phyloP scores from a whole-genome alignment of 2,113 vertebrate genomes.

The Neotragus moschatus region DNA sequence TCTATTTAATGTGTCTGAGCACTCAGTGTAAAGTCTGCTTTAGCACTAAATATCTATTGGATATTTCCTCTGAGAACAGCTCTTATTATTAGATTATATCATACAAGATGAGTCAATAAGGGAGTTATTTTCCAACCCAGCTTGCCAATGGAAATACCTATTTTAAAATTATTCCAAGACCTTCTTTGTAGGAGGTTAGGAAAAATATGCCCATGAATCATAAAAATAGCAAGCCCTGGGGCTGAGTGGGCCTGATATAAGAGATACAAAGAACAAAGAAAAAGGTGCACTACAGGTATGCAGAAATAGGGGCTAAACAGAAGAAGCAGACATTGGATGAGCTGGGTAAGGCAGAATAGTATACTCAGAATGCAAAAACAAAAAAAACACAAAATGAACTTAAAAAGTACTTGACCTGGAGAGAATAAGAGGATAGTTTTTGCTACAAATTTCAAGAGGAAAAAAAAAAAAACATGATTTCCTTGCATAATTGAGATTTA shows the following conservation, averaged over 20 bases:
- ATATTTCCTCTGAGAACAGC: constrained; percentile 78
- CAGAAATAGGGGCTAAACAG: constrained; percentile 73
- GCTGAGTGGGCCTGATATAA: constrained; percentile 69
- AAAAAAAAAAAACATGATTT: constrained; percentile 30
- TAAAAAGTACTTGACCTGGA: not conserved
- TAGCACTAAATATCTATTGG: constrained; percentile 76
- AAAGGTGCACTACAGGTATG: constrained; percentile 79
- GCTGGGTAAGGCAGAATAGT: constrained; percentile 46
- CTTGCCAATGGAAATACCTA: constrained; percentile 81
- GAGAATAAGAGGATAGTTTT: not conserved
- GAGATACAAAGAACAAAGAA: constrained; percentile 77
- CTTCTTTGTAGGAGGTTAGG: constrained; percentile 76
- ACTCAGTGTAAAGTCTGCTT: constrained; percentile 74
- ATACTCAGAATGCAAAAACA: constrained; percentile 69
- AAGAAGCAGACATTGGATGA: constrained; percentile 55
- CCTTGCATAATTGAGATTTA: not conserved
- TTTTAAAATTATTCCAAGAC: constrained; percentile 82
- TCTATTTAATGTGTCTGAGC: constrained; percentile 75
- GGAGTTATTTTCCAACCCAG: constrained; percentile 74
- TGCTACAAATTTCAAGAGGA: not conserved
- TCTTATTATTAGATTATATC: constrained; percentile 84
- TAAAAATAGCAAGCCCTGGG: constrained; percentile 82
- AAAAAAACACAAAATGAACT: not conserved
- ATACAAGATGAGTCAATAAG: constrained; percentile 84
- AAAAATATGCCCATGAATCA: constrained; percentile 83